phyloP scores from a whole-genome alignment of 2,797 vertebrate species.

The Eospalax fontanierii region DNA sequence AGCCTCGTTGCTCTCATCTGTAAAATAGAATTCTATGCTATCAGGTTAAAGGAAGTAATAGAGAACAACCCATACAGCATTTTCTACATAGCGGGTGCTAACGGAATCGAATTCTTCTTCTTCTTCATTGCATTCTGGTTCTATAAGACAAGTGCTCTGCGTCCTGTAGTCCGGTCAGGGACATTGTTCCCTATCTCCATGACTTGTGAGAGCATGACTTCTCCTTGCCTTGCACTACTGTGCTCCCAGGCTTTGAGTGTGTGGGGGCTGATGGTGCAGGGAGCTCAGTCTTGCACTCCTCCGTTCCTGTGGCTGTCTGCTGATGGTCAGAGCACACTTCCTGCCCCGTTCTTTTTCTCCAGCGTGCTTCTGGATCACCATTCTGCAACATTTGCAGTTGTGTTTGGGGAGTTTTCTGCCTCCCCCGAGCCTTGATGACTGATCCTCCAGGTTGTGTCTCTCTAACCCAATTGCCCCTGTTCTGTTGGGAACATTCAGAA shows the following conservation, averaged over 20 bases:
- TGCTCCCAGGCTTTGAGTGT: neutral
- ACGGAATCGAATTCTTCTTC: neutral
- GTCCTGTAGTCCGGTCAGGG: neutral
- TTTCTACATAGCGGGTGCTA: neutral
- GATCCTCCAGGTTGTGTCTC: neutral
- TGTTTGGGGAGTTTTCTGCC: neutral
- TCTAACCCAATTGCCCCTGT: neutral
- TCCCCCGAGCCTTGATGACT: neutral
- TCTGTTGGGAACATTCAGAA: neutral
- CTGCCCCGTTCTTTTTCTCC: neutral
- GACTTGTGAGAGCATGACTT: neutral
- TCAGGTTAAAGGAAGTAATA: neutral
- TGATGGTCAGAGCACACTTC: neutral
- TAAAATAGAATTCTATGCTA: neutral
- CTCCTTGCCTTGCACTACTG: neutral
- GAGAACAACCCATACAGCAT: neutral
- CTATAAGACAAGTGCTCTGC: neutral
- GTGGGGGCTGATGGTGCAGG: fast-evolving
- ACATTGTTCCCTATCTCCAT: neutral
- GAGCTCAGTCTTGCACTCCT: no score
- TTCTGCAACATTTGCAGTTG: neutral
- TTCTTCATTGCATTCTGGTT: neutral
- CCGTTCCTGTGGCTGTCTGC: neutral
- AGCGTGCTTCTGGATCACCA: neutral
- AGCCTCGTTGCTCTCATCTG: neutral